Conservation (phyloP, 2,888 invertebrate genomes). For the Ptycholaimellus sp. region DNA sequence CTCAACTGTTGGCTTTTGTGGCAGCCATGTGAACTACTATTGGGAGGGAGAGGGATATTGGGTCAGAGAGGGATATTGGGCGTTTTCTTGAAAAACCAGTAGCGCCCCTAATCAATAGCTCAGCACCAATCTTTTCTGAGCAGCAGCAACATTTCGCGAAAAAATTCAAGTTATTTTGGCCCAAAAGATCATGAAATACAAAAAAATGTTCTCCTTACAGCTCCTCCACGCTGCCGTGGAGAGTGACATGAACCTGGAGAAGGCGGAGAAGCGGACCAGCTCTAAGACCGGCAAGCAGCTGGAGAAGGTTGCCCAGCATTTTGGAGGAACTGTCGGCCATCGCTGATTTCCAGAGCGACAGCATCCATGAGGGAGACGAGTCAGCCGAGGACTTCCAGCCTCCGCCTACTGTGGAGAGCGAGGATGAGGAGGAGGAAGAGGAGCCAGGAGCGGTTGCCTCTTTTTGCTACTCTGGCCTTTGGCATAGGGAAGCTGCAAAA, state of each 20-base stretch:
- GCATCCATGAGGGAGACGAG: neutral
- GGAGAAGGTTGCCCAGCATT: slow-evolving; percentile 8
- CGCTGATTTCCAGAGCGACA: neutral
- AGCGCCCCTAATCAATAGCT: too few relatives aligned
- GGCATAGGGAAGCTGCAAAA: too few relatives aligned
- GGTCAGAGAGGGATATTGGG: too few relatives aligned
- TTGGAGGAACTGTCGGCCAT: too few relatives aligned
- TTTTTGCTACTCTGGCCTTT: too few relatives aligned
- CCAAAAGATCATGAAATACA: too few relatives aligned
- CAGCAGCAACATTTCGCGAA: too few relatives aligned
- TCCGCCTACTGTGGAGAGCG: neutral
- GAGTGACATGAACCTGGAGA: slow-evolving; percentile 16
- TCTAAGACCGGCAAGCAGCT: slow-evolving; percentile 17
- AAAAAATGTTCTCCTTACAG: slow-evolving; percentile 9
- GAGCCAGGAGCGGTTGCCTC: too few relatives aligned
- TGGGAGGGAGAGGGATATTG: neutral
- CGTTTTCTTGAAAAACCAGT: too few relatives aligned
- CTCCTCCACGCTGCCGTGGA: slow-evolving; percentile 18
- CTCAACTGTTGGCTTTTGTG: slow-evolving; percentile 1
- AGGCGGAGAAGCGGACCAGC: slow-evolving; percentile 14
- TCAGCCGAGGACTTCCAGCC: neutral
- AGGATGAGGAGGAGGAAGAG: neutral
- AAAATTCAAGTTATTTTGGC: too few relatives aligned
- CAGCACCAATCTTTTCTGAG: too few relatives aligned
- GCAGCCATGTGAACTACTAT: neutral